Percentiles rank a stretch among this genome's conserved stretches.
These are phyloP conservation scores for Crax fasciolata DNA, from an alignment of 2,797 vertebrate genomes.

Conservation along the genomic window DNA sequence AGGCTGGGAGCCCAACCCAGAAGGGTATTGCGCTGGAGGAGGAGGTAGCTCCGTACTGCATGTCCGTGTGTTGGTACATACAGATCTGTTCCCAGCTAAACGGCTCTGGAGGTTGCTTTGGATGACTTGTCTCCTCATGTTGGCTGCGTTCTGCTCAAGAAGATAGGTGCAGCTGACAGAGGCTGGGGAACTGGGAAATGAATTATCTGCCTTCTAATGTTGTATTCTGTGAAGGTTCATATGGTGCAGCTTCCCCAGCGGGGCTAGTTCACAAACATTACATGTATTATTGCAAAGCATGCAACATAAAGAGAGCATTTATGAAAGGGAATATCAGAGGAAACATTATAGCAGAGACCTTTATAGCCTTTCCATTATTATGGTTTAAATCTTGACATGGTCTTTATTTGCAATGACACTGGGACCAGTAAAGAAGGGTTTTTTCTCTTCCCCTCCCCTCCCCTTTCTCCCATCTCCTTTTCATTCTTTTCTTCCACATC, in stretches of 20 bases:
- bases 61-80: neutral
- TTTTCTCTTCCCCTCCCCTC: slow-evolving; percentile 43
- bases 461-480: slow-evolving; percentile 57
- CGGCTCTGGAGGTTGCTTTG: neutral
- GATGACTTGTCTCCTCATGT: slow-evolving; percentile 11
- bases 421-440: slow-evolving; percentile 75
- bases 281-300: slow-evolving; percentile 67
- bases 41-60: neutral
- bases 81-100: neutral
- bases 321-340: slow-evolving; percentile 82
- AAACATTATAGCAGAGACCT: slow-evolving; percentile 81
- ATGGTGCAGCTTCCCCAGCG: slow-evolving; percentile 39
- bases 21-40: neutral
- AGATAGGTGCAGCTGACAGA: neutral
- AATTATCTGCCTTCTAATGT: slow-evolving; percentile 18
- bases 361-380: slow-evolving; percentile 83
- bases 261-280: slow-evolving; percentile 21
- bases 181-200: slow-evolving; percentile 32
- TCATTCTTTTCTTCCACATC: slow-evolving; percentile 73
- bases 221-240: slow-evolving; percentile 50
- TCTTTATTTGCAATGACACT: slow-evolving; percentile 78
- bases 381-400: slow-evolving; percentile 83
- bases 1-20: neutral
- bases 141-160: neutral
- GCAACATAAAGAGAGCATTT: slow-evolving; percentile 78